Percentiles rank a stretch among this genome's conserved stretches.
Evolutionary conservation across 2,113 vertebrate genomes (phyloP).

Genomic region (Taxidea taxus): DNA sequence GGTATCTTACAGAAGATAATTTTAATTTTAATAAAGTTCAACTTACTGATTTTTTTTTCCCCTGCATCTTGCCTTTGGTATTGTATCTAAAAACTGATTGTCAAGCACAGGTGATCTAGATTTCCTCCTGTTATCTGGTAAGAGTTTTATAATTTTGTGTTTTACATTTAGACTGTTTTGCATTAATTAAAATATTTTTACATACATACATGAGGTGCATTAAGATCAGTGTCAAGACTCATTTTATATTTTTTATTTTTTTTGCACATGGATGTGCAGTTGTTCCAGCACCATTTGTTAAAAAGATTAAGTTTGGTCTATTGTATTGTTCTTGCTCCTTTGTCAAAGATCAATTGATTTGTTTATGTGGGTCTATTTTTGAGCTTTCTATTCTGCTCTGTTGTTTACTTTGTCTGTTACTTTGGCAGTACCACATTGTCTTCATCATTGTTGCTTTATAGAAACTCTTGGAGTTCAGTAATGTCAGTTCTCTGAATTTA

Average conservation of each 20-base stretch:
- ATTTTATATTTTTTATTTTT: too few species aligned
- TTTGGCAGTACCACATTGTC: not conserved
- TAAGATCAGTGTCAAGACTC: too few species aligned
- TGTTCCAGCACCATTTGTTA: not conserved
- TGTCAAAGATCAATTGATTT: not conserved
- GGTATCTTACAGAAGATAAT: not conserved
- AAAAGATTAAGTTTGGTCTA: not conserved
- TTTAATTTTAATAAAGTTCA: not conserved
- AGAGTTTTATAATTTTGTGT: too few species aligned
- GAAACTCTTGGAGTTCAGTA: not conserved
- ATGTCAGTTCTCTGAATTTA: not conserved
- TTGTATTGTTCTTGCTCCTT: not conserved
- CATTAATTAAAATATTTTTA: too few species aligned
- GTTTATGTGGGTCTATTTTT: not conserved
- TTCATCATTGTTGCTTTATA: not conserved
- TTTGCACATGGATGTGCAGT: too few species aligned
- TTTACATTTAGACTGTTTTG: too few species aligned
- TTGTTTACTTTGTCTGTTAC: not conserved
- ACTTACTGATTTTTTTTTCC: not conserved
- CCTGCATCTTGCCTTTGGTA: not conserved
- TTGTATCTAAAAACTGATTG: not conserved
- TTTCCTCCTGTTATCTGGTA: too few species aligned
- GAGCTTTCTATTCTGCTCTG: not conserved
- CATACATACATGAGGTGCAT: too few species aligned
- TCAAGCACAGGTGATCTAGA: not conserved